Evolutionary conservation across 2,797 vertebrate genomes (phyloP).

Genomic region (Gallirallus australis): DNA sequence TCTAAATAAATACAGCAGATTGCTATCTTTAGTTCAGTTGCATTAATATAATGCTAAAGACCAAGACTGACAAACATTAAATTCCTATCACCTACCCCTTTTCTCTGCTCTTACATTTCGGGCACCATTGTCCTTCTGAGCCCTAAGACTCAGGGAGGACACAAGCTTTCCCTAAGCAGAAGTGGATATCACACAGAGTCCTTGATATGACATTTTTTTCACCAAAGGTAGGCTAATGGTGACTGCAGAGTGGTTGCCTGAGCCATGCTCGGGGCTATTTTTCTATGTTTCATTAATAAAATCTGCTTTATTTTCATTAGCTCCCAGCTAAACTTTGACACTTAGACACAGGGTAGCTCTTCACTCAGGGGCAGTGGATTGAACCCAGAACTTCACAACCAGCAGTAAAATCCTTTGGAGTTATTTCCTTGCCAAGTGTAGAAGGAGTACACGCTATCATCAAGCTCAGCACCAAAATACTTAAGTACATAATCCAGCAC

Average conservation of each 20-base stretch:
- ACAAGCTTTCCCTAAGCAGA: neutral
- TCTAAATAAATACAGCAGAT: neutral
- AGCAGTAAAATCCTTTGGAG: neutral
- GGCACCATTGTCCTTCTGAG: accelerated
- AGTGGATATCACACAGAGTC: neutral
- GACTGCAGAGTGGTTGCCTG: neutral
- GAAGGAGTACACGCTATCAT: neutral
- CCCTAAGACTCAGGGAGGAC: neutral
- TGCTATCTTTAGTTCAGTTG: neutral
- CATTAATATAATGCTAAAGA: neutral
- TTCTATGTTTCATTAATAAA: neutral
- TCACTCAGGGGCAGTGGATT: neutral
- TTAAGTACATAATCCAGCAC: neutral
- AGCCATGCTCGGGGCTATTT: neutral
- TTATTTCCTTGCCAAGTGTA: neutral
- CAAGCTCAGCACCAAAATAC: neutral
- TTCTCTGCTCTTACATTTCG: neutral
- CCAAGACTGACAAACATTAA: neutral
- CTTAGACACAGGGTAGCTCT: neutral
- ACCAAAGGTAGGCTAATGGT: neutral
- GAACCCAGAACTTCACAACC: neutral
- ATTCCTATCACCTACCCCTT: neutral
- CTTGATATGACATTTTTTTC: neutral
- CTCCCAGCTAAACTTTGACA: neutral
- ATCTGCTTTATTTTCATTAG: neutral